Evolutionary conservation across 2,888 invertebrate genomes (phyloP).

Genomic region (Bellardia pandia): DNA sequence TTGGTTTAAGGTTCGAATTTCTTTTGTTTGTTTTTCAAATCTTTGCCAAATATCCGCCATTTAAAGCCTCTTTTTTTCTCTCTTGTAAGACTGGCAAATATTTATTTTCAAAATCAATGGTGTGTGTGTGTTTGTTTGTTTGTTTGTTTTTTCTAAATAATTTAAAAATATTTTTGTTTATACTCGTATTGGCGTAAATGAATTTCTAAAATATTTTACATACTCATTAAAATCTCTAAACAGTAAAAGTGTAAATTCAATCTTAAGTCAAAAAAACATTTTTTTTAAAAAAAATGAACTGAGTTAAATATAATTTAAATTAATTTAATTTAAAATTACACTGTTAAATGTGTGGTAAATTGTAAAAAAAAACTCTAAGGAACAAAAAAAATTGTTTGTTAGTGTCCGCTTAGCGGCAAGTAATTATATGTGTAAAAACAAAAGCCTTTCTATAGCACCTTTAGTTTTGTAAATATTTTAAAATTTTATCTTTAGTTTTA

Average conservation of each 20-base stretch:
- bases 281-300: conserved; percentile 35
- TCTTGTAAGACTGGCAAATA: conserved; percentile 22
- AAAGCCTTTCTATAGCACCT: conserved; percentile 82
- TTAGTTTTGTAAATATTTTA: conserved; percentile 76
- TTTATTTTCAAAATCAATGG: background rate
- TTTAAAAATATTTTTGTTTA: no score
- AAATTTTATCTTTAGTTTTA: conserved; percentile 53
- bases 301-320: conserved; percentile 55
- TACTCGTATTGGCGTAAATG: background rate
- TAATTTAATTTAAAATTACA: conserved; percentile 66
- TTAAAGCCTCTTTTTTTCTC: background rate
- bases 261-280: conserved; percentile 74
- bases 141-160: conserved; percentile 4
- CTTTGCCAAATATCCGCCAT: conserved; percentile 9
- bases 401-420: conserved; percentile 72
- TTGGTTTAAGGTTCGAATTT: conserved; percentile 39
- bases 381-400: conserved; percentile 69
- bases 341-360: conserved; percentile 57
- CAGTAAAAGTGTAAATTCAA: conserved; percentile 69
- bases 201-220: conserved; percentile 51
- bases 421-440: conserved; percentile 77
- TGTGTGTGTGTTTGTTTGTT: conserved; percentile 21
- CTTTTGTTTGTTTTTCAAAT: background rate
- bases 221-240: conserved; percentile 73
- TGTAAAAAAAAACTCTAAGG: conserved; percentile 63